Base-by-base conservation (phyloP, 1,140 invertebrate genomes). In the Platyura marginata region DNA sequence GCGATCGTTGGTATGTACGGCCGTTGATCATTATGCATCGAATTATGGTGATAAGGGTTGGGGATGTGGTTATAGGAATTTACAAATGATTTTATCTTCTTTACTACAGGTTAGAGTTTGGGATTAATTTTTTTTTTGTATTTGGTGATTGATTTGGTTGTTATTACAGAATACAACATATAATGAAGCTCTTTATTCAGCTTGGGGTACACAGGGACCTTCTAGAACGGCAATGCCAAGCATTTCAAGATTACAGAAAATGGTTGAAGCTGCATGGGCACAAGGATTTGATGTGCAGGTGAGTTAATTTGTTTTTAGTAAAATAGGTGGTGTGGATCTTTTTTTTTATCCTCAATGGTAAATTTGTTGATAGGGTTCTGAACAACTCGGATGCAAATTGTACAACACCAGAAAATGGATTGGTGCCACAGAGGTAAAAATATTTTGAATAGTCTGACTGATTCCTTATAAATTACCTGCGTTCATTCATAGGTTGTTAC, bases 341-440 rank as follows among this genome's bases (percentile, higher is more conserved):
- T 21, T 32, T 32, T 15, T 38, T 39, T 16, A 37, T 44, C 9
- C n/a, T 43, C 21, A 18, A 18, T 21, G 11, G 21, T 42, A 5
- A 21, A 16, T 39, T 41, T 21, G 40, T 45, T 41, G n/a, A 15
- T 62, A 79, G 67, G 88, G 88, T 29, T 79, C 79, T 40, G 83
- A 88, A 51, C 87, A 91, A 58, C 61, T 91, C 2, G 84, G 81
- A 19, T 79, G 77, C 15, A 77, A 76, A 48, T 59, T 91, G 13
- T 72, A 77, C 43, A 87, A 89, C 56, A 90, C 87, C 1, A 68
- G 81, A 41, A 92, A 92, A 63, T 93, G 88, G 87, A 92, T 93
- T 49, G 88, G 88, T 18, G 84, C 87, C 15, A 86, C 82, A 8
- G 84, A 88, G 66, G 79, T 36, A 8, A n/a, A n/a, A n/a, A n/a